Evolutionary conservation across 2,113 vertebrate genomes (phyloP), one percentile per base, ranked within the genome.

Genomic region (Apistogramma diplotaenia): DNA sequence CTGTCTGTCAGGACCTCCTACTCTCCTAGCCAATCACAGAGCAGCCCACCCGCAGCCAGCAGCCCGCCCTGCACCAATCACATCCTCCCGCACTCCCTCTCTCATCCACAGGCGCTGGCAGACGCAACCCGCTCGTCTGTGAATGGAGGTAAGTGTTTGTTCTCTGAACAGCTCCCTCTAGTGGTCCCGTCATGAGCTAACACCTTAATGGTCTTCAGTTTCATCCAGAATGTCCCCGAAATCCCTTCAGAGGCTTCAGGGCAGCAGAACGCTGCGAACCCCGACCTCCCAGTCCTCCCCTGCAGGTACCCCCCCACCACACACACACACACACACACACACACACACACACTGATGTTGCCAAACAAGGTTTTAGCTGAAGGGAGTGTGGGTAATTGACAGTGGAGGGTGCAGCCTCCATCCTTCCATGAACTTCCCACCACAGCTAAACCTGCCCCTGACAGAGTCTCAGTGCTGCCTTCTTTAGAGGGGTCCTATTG

Each of bases 141-240:
- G 10, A 95, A 94, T 6, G 93, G 93, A 88, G 93, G 94, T 94
- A 83, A 4, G 71, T 15, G 13, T 40, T 35, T 43, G 40, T 43
- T 43, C 9, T 35, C 40, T 0, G 16, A 70, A 40, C 62, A 49
- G 40, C 62, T 19, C 62, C 62, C 62, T 11, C 23, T 19, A 19
- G 62, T 67, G 62, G 62, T 12, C 62, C 12, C 40, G 19, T 70
- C 0, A 1, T 2, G 59, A 4, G 27, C 37, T 65, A 10, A 65
- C 37, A 1, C 16, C 1, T 9, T n/a, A n/a, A 2, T 49, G 13
- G 85, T 19, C 76, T 65, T 37, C 60, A 97, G 96, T 96, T 27
- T 90, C 94, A 19, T 94, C 95, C 73, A 94, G 95, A 87, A 96
- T 95, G 88, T 97, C 96, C 18, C 96, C 96, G 6, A 97, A 97